A percentile compares a stretch with the other conserved stretches of the same genome.
These are phyloP conservation scores for Habrosyne pyritoides DNA, from an alignment of 2,888 invertebrate species.

Conservation along the genomic window DNA sequence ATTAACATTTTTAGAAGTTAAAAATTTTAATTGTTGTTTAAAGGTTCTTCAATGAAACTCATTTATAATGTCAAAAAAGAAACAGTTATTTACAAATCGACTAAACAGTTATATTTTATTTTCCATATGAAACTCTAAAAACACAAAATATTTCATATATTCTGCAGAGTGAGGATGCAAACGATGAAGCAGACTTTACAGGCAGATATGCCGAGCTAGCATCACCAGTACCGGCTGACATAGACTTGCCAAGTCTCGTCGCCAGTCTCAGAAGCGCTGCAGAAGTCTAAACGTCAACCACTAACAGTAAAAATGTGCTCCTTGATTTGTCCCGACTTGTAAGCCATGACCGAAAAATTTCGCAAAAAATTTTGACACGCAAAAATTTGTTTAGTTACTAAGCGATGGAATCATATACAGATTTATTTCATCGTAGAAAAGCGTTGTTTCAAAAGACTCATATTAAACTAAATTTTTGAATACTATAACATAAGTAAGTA, in stretches of 20 bases:
- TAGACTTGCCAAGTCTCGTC: slow-evolving; percentile 53
- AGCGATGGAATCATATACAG: neutral
- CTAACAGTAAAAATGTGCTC: neutral
- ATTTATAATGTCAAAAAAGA: no score
- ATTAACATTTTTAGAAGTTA: no score
- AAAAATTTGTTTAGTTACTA: slow-evolving; percentile 11
- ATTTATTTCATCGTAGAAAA: neutral
- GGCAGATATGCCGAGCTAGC: slow-evolving; percentile 63
- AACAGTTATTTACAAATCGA: no score
- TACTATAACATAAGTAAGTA: no score
- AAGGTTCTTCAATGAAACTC: no score
- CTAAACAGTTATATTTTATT: neutral
- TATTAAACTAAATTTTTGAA: no score
- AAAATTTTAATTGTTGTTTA: no score
- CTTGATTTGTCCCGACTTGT: neutral
- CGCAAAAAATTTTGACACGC: neutral
- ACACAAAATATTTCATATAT: neutral
- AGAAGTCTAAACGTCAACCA: slow-evolving; percentile 16
- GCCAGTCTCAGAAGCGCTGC: slow-evolving; percentile 42
- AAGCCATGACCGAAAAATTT: neutral
- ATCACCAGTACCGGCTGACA: slow-evolving; percentile 50
- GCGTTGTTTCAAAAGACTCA: no score
- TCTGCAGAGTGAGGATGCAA: slow-evolving; percentile 31
- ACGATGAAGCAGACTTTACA: slow-evolving; percentile 46
- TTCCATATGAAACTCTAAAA: neutral